A percentile compares a stretch with the other conserved stretches of the same genome.
These are phyloP conservation scores for Apus apus DNA, from an alignment of 2,113 vertebrate genomes.

Conservation along the genomic window DNA sequence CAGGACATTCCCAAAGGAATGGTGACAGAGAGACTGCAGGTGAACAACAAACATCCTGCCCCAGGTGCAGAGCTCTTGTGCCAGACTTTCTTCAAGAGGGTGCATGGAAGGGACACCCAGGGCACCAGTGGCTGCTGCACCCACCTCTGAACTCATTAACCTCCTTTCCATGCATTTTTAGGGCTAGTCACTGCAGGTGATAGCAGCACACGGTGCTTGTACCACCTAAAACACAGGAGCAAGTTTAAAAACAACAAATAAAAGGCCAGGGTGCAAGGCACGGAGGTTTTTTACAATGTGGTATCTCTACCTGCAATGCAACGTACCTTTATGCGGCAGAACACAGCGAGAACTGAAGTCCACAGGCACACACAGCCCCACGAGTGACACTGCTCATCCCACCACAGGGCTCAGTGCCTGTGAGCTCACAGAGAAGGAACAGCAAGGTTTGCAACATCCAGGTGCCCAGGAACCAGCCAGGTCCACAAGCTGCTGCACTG, in stretches of 20 bases:
- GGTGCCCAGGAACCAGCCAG: neutral
- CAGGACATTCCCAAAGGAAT: neutral
- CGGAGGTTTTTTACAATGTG: neutral
- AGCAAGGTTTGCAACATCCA: neutral
- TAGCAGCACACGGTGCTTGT: neutral
- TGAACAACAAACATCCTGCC: rapidly evolving
- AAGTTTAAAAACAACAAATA: neutral
- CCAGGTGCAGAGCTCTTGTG: neutral
- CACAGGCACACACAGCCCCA: neutral
- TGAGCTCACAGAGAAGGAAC: neutral
- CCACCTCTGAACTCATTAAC: neutral
- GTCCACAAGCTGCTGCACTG: rapidly evolving
- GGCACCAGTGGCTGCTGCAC: neutral
- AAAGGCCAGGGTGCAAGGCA: neutral
- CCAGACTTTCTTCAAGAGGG: rapidly evolving
- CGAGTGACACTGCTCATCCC: rapidly evolving
- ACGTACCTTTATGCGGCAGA: rapidly evolving
- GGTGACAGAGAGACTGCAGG: rapidly evolving
- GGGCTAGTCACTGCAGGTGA: neutral
- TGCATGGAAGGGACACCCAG: neutral
- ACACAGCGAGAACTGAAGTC: neutral
- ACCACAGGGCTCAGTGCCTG: neutral
- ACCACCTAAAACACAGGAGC: neutral
- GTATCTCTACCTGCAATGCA: neutral
- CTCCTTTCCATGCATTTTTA: neutral